Evolutionary conservation across 2,888 invertebrate species (phyloP).

Genomic region (Scrobipalpa atriplicella): DNA sequence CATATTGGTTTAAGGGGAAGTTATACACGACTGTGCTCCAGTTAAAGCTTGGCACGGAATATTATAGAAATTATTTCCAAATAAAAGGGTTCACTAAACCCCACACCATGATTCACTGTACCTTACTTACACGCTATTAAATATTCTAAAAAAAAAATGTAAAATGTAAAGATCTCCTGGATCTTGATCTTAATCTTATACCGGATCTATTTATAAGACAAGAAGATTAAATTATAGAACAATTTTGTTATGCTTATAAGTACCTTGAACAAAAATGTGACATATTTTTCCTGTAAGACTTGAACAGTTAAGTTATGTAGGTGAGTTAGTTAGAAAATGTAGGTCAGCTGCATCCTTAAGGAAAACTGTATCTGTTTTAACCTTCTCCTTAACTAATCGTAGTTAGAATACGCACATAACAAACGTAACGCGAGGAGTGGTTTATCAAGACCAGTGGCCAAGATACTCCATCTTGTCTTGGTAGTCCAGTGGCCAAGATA

Average conservation of each 20-base stretch:
- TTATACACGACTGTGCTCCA: neutral
- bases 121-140: no score
- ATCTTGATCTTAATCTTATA: no score
- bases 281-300: constrained; percentile 4
- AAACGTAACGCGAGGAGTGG: neutral
- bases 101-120: no score
- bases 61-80: no score
- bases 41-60: no score
- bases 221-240: no score
- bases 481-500: neutral
- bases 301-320: neutral
- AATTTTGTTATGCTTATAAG: neutral
- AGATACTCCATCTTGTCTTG: neutral
- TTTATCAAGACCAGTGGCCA: no score
- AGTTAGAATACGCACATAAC: neutral
- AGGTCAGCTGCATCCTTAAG: neutral
- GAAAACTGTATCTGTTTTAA: neutral
- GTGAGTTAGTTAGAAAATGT: neutral
- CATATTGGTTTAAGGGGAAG: constrained; percentile 6
- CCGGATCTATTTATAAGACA: no score
- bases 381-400: constrained; percentile 1
- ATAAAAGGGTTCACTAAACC: no score
- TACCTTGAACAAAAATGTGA: neutral
- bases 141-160: no score
- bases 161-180: no score